These are phyloP conservation scores for Bugula neritina DNA, from an alignment of 2,888 invertebrate species.

Conservation along the genomic window DNA sequence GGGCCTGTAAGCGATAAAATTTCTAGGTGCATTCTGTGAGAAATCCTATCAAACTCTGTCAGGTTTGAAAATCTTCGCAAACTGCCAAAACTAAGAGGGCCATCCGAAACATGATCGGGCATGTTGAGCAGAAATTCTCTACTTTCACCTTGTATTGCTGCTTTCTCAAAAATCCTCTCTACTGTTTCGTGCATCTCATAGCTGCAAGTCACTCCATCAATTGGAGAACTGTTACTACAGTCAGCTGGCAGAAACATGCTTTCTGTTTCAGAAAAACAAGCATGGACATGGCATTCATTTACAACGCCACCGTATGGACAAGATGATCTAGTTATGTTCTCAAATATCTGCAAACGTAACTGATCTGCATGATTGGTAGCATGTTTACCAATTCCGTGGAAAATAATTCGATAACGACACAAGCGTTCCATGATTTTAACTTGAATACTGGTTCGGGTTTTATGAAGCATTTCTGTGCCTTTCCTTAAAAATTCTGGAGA, in stretches of 20 bases:
- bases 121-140: not conserved
- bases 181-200: slow-evolving; percentile 23
- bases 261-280: not conserved
- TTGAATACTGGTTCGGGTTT: not conserved
- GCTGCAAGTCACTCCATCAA: not conserved
- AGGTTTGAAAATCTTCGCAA: not conserved
- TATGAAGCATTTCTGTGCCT: not conserved
- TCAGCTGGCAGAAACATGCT: not conserved
- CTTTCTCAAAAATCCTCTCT: slow-evolving; percentile 7
- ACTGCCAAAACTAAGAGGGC: slow-evolving; percentile 5
- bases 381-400: not conserved
- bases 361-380: not conserved
- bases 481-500: not conserved
- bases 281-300: slow-evolving; percentile 1
- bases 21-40: slow-evolving; percentile 15
- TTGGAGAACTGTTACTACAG: not conserved
- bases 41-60: not conserved
- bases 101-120: not conserved
- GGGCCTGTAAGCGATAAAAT: slow-evolving; percentile 3
- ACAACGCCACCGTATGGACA: not conserved
- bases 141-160: not conserved
- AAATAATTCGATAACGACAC: slow-evolving; percentile 5
- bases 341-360: not conserved
- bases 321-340: too few relatives aligned
- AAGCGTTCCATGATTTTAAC: not conserved